Evolutionary conservation across 2,797 vertebrate species (phyloP), one percentile per base, ranked within the genome.

Genomic region (Myotis planiceps): DNA sequence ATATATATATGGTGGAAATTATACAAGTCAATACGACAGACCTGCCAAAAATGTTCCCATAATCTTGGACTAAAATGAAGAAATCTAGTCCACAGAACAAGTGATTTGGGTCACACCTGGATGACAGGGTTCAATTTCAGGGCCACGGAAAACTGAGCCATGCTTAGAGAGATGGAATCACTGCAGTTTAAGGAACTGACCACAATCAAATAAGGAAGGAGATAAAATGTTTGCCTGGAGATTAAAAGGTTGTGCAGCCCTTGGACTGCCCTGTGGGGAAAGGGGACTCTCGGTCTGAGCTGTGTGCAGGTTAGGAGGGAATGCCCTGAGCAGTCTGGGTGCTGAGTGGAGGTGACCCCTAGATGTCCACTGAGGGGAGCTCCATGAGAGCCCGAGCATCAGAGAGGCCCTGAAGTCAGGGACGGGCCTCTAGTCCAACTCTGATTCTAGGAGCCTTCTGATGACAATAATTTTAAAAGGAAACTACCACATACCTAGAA

Each of bases 401-500:
- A 16, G 13, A n/a, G 37, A 49, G 29, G 76, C 6, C 60, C 58
- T 47, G 25, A 4, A 19, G 9, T 6, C 1, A 0, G 9, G 2
- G 23, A 27, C 27, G 42, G 51, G 13, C 5, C 27, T 37, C 42
- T 6, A 0, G 23, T 1, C 37, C 27, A 39, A 1, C 25, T 53
- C 76, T 39, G 58, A 37, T 3, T 53, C 5, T 16, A 3, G 0
- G 4, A 76, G 37, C 42, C 66, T 60, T 37, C 32, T 51, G 34
- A 2, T 5, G 39, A 34, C 51, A 60, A 34, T 6, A 15, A 25
- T 27, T 37, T 45, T 27, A 53, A 63, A 80, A 79, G 21, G 80
- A 49, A 74, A 92, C 4, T 2, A 92, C 93, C 96, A 97, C 94
- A 21, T 98, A 99, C 99, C 99, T 99, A 95, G 98, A 96, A 69